Conservation (phyloP, 2,797 vertebrate species). For the Coracias cyanogaster region DNA sequence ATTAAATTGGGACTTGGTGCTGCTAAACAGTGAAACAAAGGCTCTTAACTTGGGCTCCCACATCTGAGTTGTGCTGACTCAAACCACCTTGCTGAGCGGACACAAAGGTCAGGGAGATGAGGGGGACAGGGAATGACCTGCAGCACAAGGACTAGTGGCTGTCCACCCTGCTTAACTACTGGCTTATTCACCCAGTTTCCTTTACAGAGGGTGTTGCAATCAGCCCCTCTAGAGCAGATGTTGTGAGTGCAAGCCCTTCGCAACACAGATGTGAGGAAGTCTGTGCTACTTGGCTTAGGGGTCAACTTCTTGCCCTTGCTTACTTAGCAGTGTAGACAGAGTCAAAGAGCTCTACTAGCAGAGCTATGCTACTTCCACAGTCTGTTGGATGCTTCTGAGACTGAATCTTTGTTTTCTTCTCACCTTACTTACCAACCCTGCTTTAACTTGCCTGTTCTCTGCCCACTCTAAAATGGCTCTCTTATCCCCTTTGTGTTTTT, state of each 20-base stretch:
- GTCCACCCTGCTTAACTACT: background rate
- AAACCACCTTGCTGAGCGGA: background rate
- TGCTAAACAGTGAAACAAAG: background rate
- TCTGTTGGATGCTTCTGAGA: background rate
- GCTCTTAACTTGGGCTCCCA: background rate
- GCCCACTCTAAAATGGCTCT: background rate
- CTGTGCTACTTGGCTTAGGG: background rate
- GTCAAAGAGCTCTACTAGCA: background rate
- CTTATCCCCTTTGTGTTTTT: background rate
- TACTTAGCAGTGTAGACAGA: background rate
- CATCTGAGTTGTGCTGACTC: background rate
- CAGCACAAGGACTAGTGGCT: background rate
- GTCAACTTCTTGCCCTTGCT: background rate
- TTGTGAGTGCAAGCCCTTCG: background rate
- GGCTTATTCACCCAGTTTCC: background rate
- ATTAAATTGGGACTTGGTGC: background rate
- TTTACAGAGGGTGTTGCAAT: background rate
- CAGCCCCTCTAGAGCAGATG: background rate
- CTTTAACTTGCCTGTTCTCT: constrained; percentile 36
- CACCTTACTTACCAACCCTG: background rate
- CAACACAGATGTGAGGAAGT: background rate
- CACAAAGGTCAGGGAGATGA: background rate
- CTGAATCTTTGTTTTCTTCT: background rate
- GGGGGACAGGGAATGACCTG: background rate
- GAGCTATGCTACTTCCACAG: background rate